These are phyloP conservation scores for Brassicogethes aeneus DNA, from an alignment of 2,888 invertebrate genomes.

Conservation along the genomic window DNA sequence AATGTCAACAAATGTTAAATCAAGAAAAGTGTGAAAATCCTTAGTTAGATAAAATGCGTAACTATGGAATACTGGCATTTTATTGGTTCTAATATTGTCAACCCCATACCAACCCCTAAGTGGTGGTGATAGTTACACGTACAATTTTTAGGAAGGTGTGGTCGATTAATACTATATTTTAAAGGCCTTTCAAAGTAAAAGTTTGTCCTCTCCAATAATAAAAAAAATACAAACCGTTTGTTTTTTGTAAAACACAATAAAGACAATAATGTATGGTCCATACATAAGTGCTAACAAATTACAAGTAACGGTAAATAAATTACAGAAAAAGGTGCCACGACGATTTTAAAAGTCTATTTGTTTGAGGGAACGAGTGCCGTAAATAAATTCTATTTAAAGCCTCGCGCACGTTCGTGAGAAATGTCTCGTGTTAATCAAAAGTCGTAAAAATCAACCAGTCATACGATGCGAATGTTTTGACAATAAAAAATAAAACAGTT, in stretches of 20 bases:
- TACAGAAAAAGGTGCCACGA: background rate
- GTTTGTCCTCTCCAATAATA: too few species aligned
- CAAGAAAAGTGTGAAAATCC: too few species aligned
- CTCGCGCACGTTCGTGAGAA: background rate
- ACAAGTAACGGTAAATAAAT: background rate
- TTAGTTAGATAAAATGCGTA: too few species aligned
- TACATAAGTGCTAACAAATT: background rate
- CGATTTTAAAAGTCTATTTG: background rate
- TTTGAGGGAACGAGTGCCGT: background rate
- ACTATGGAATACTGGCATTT: too few species aligned
- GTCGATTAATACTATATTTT: too few species aligned
- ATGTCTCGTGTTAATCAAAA: background rate
- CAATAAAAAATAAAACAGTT: background rate
- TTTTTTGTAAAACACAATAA: background rate
- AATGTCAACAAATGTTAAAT: too few species aligned
- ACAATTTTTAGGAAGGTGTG: too few species aligned
- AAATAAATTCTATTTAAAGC: background rate
- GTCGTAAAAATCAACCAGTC: background rate
- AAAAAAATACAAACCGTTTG: too few species aligned
- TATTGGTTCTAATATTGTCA: too few species aligned
- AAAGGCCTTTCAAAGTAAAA: too few species aligned
- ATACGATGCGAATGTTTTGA: background rate
- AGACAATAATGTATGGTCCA: background rate
- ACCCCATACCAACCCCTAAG: too few species aligned
- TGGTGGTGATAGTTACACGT: too few species aligned